These are phyloP conservation scores for Alouatta caraya DNA, from an alignment of 2,797 vertebrate species.

Conservation along the genomic window DNA sequence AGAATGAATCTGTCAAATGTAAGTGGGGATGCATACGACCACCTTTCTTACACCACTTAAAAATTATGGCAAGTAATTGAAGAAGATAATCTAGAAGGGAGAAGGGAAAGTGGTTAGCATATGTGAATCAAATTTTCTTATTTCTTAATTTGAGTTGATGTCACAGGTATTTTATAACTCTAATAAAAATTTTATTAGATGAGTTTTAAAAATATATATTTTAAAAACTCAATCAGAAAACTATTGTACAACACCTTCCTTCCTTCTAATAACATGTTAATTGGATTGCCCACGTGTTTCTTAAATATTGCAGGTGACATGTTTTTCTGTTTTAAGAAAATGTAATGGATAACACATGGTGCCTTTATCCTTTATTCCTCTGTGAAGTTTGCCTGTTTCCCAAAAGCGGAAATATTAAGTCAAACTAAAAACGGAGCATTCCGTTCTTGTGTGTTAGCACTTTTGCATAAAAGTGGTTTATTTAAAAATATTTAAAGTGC, in stretches of 20 bases:
- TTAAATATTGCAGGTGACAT: slow-evolving; percentile 23
- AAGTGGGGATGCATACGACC: slow-evolving; percentile 17
- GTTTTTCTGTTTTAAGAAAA: not conserved
- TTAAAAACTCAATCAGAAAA: not conserved
- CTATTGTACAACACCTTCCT: not conserved
- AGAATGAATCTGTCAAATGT: slow-evolving; percentile 50
- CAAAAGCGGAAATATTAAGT: not conserved
- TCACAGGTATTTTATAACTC: slow-evolving; percentile 26
- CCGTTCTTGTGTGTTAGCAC: not conserved
- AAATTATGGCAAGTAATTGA: slow-evolving; percentile 6
- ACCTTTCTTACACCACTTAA: slow-evolving; percentile 46
- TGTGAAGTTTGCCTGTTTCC: not conserved
- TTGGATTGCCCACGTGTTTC: slow-evolving; percentile 33
- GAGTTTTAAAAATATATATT: not conserved
- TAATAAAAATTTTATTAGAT: slow-evolving; percentile 4
- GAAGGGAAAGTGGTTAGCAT: not conserved
- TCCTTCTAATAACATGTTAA: slow-evolving; percentile 11
- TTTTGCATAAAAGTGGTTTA: not conserved
- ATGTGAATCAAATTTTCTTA: not conserved
- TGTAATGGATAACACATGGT: not conserved
- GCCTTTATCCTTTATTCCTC: not conserved
- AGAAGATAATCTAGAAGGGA: not conserved
- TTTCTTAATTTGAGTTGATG: slow-evolving; percentile 7
- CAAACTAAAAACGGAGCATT: not conserved
- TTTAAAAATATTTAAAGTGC: slow-evolving; percentile 5